phyloP scores from a whole-genome alignment of 2,113 vertebrate genomes.

The Bufo bufo region DNA sequence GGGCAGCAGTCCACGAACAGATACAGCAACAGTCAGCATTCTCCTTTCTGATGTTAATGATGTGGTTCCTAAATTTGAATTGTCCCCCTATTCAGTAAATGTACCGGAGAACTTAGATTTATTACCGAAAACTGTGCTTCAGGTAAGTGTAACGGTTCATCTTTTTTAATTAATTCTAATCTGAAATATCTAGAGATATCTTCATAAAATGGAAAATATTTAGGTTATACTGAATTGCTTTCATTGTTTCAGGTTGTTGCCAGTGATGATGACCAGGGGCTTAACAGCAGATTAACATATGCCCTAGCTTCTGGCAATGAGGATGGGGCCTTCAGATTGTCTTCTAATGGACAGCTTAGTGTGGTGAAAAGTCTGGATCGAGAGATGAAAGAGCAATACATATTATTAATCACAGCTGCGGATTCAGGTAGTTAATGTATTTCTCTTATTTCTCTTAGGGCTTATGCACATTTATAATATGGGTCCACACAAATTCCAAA shows the following conservation, averaged over 20 bases:
- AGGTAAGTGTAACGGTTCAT: conserved; percentile 74
- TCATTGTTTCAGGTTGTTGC: conserved; percentile 82
- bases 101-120: conserved; percentile 85
- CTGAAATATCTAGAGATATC: neutral
- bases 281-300: conserved; percentile 87
- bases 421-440: conserved; percentile 81
- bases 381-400: conserved; percentile 79
- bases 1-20: conserved; percentile 84
- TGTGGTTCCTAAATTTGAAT: conserved; percentile 85
- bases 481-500: too few species aligned
- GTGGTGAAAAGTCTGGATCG: conserved; percentile 86
- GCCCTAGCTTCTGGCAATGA: conserved; percentile 81
- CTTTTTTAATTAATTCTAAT: neutral
- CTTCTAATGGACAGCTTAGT: conserved; percentile 83
- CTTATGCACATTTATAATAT: neutral
- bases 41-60: conserved; percentile 88
- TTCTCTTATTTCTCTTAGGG: neutral
- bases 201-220: neutral
- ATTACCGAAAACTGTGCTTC: conserved; percentile 84
- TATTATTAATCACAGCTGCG: conserved; percentile 83
- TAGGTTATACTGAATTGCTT: neutral
- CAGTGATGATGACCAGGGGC: conserved; percentile 89
- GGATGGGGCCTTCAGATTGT: conserved; percentile 83
- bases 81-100: conserved; percentile 86
- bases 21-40: conserved; percentile 80